phyloP scores from a whole-genome alignment of 2,113 vertebrate genomes.

The Proterorhinus semilunaris region DNA sequence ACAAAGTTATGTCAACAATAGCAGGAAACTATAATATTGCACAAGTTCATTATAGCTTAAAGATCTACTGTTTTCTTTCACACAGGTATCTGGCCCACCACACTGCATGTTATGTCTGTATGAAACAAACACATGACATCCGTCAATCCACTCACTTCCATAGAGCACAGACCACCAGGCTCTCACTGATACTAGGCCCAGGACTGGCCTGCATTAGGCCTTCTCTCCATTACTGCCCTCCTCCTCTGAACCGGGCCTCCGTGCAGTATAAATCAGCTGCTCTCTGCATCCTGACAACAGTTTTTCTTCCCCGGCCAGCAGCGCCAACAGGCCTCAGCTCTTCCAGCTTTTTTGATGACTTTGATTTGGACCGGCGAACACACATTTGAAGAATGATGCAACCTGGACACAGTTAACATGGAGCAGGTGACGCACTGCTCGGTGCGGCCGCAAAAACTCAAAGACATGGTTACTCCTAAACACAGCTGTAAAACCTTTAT shows the following conservation, averaged over 20 bases:
- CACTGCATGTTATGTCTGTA: too few species aligned
- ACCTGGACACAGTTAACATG: constrained; percentile 36
- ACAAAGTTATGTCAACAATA: too few species aligned
- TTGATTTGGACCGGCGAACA: not conserved
- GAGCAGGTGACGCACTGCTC: constrained; percentile 34
- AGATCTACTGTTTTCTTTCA: too few species aligned
- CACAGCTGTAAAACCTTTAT: constrained; percentile 62
- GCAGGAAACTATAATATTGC: too few species aligned
- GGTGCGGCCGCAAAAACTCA: constrained; percentile 27
- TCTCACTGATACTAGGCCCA: constrained; percentile 50
- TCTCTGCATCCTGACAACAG: constrained; percentile 58
- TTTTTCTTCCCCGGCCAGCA: constrained; percentile 64
- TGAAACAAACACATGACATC: not conserved
- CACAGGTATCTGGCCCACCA: too few species aligned
- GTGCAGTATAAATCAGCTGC: constrained; percentile 53
- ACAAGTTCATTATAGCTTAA: too few species aligned
- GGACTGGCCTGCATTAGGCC: constrained; percentile 61
- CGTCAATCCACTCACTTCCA: not conserved
- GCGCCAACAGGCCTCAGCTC: not conserved
- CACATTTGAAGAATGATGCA: constrained; percentile 23
- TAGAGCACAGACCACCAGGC: constrained; percentile 38
- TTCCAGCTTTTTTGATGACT: constrained; percentile 12
- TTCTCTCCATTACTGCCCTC: constrained; percentile 29
- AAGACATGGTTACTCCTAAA: constrained; percentile 35
- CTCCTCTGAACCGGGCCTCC: constrained; percentile 45